phyloP scores from a whole-genome alignment of 2,888 invertebrate genomes.

The Hirtodrosophila confusa region DNA sequence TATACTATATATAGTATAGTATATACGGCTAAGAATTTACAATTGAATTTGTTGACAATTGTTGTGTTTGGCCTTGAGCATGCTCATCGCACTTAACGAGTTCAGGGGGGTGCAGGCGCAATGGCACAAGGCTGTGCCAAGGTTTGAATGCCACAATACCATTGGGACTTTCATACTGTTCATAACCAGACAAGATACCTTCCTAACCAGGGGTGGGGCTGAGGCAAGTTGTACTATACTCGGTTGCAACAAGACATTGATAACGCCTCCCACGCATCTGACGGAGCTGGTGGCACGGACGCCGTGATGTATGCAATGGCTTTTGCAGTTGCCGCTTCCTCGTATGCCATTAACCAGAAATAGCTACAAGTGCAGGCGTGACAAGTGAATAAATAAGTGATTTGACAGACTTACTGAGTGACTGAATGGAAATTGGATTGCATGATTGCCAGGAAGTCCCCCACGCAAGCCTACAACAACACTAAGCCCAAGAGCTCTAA shows the following conservation, averaged over 20 bases:
- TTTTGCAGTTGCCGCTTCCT: constrained; percentile 16
- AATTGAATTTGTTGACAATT: constrained; percentile 74
- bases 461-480: neutral
- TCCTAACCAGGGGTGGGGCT: neutral
- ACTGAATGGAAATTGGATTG: constrained; percentile 30
- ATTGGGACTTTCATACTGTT: neutral
- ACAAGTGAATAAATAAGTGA: constrained; percentile 23
- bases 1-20: constrained; percentile 28
- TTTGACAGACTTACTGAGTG: constrained; percentile 15
- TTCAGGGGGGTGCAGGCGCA: constrained; percentile 2
- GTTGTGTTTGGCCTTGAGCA: constrained; percentile 62
- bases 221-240: too few species aligned
- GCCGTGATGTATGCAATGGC: constrained; percentile 50
- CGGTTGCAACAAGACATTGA: neutral
- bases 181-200: constrained; percentile 1
- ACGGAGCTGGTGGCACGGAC: neutral
- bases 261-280: constrained; percentile 9
- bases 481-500: neutral
- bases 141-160: constrained; percentile 16
- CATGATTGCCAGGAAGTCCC: constrained; percentile 14
- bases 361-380: constrained; percentile 23
- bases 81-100: neutral
- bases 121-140: constrained; percentile 27
- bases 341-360: constrained; percentile 41
- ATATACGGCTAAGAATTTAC: constrained; percentile 48